Evolutionary conservation across 2,888 invertebrate species (phyloP), one percentile per base, ranked within the genome.

Genomic region (Xanthia togata): DNA sequence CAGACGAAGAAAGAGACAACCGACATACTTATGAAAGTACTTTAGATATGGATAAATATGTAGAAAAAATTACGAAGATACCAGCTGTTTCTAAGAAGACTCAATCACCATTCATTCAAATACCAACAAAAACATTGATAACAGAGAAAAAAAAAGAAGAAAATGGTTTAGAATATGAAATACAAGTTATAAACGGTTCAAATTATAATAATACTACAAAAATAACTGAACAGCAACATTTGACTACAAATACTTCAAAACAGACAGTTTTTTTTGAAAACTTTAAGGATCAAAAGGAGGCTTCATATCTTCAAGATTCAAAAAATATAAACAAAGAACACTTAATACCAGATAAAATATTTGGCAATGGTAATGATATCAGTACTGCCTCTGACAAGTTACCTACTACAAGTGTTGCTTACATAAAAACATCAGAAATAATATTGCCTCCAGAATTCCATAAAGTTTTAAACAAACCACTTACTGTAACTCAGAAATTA

Each of bases 141-240:
- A 31, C n/a, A 31, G 41, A 44, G 4, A 31, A 41, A 12, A n/a
- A 23, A 53, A 31, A 12, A 17, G 41, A 31, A 41, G 53, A 1
- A 23, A 23, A n/a, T 23, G 4, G 6, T 2, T 65, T 44, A 26
- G 20, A 53, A 35, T 26, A 62, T 26, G 44, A 31, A 38, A 67
- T 8, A 41, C 38, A 76, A 78, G 59, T 47, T 4, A 78, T 8
- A 17, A 44, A 44, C 5, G 4, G 11, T 44, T 14, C 11, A 17
- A 50, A 68, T 57, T 20, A 20, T 65, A 38, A 14, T 50, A 38
- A 14, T n/a, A 77, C 26, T 65, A 47, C 67, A 31, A 57, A 31
- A 14, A 35, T 6, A 17, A 53, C n/a, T 9, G 23, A 26, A 23
- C 14, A 44, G 14, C 20, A 63, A 57, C 4, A 35, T 50, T 65